Evolutionary conservation across 2,797 vertebrate species (phyloP).

Genomic region (Thamnophis elegans): DNA sequence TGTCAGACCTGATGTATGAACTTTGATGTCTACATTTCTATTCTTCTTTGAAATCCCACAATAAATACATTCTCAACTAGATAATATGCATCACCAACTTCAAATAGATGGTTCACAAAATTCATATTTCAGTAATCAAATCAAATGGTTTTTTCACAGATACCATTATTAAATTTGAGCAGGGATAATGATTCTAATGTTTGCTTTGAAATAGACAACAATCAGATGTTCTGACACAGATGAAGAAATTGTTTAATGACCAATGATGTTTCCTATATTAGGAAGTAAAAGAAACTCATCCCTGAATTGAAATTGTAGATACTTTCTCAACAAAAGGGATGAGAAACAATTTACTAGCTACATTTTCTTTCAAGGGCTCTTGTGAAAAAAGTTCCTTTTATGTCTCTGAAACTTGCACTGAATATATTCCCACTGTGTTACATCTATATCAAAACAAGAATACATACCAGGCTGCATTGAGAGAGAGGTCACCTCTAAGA

Average conservation of each 20-base stretch:
- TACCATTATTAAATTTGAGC: background rate
- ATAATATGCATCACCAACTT: background rate
- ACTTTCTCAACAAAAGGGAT: background rate
- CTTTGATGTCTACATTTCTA: background rate
- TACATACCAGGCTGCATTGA: background rate
- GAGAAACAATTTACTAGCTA: slow-evolving; percentile 2
- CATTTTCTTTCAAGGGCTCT: slow-evolving; percentile 3
- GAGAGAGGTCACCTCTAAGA: background rate
- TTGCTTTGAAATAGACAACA: background rate
- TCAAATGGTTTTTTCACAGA: background rate
- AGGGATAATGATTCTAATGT: background rate
- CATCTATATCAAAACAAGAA: background rate
- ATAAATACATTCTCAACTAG: background rate
- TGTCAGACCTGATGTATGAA: background rate
- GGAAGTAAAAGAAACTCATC: background rate
- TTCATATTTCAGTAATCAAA: background rate
- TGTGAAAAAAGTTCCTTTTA: background rate
- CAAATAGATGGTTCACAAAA: background rate
- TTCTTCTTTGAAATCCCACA: background rate
- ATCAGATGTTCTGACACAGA: background rate
- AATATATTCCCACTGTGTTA: background rate
- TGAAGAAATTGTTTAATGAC: background rate
- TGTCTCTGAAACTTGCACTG: background rate
- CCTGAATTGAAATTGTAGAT: background rate
- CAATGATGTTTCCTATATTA: background rate